Base-by-base conservation (phyloP, 2,113 vertebrate species). In the Anas platyrhynchos region DNA sequence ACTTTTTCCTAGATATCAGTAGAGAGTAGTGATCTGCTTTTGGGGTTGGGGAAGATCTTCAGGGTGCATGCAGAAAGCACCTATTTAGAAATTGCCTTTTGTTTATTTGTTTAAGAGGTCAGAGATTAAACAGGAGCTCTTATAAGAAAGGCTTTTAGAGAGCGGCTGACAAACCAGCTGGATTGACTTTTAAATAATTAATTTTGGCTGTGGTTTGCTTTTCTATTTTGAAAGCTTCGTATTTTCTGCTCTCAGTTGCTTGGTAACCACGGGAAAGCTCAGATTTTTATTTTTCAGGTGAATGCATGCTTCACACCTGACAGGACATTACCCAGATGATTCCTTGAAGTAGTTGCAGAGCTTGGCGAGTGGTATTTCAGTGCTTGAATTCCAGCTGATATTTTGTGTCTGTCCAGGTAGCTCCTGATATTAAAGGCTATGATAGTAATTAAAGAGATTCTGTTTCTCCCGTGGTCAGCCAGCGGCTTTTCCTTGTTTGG, bases 131-230 rank as follows among this genome's bases (percentile, higher is more conserved):
- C 80, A 86, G 54, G 62, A 77, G 93, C 66, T 89, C 65, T 90
- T 84, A 21, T 79, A 90, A 72, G 77, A 83, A 79, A 62, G 43
- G 59, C 61, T 90, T 94, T 97, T 67, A 84, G 69, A 86, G 65
- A 48, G 54, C 56, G 74, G 68, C 56, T 95, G 92, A 92, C 91
- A 94, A 92, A 92, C 80, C 61, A 79, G 48, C 91, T 92, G 91
- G 86, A 91, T 86, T 94, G 86, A 86, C 73, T 95, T 83, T 27
- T 96, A 94, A 97, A 95, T 95, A 94, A 97, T 96, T 95, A 84
- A 95, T 97, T 93, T 92, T 61, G 84, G 69, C 86, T 92, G 93
- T 84, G 77, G 77, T 88, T 95, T 96, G 56, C 86, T 79, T 81
- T 93, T 95, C 86, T 95, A 13, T 86, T 95, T 93, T 88, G 89